Conservation (phyloP, 2,797 vertebrate species). For the Caiman crocodilus region DNA sequence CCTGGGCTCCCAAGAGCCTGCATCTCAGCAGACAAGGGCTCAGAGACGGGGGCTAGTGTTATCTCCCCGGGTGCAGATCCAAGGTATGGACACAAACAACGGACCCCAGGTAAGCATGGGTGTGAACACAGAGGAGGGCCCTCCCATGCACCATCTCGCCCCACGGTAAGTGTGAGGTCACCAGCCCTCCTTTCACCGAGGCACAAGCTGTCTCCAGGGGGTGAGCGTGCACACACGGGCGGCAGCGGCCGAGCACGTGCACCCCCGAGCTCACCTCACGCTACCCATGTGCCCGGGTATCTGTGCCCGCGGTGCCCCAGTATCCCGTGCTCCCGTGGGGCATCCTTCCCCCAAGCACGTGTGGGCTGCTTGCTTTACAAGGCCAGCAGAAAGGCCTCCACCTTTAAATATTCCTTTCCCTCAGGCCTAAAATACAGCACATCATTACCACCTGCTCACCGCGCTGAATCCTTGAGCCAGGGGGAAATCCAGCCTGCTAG, state of each 20-base stretch:
- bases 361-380: background rate
- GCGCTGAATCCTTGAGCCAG: background rate
- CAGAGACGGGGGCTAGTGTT: background rate
- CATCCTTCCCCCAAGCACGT: background rate
- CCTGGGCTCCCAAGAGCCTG: background rate
- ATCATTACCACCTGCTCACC: background rate
- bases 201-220: too few relatives aligned
- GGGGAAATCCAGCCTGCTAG: background rate
- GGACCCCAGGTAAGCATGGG: too few relatives aligned
- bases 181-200: too few relatives aligned
- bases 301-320: fast-evolving
- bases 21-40: background rate
- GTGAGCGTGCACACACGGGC: too few relatives aligned
- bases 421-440: background rate
- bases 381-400: fast-evolving
- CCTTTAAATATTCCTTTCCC: fast-evolving
- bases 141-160: too few relatives aligned
- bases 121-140: too few relatives aligned
- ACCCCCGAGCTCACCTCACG: fast-evolving
- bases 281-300: background rate
- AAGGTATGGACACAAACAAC: too few relatives aligned
- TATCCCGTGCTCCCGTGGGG: fast-evolving
- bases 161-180: too few relatives aligned
- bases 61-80: background rate
- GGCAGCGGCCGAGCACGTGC: fast-evolving